These are phyloP conservation scores for Bagarius yarrelli DNA, from an alignment of 2,113 vertebrate species.

Conservation along the genomic window DNA sequence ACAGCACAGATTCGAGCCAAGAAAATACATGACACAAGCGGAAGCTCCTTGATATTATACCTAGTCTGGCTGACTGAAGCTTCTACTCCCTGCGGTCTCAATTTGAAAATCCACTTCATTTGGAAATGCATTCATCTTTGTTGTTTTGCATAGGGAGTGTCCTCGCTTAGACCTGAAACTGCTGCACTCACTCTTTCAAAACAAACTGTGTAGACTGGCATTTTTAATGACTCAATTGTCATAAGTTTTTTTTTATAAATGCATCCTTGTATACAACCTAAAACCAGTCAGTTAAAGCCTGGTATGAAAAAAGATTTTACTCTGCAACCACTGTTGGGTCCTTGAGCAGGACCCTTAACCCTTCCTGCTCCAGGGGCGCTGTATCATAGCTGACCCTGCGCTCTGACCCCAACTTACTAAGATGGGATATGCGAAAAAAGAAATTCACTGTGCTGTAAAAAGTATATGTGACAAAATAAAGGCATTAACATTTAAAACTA, in stretches of 20 bases:
- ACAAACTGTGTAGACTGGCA: neutral
- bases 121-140: conserved; percentile 11
- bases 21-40: neutral
- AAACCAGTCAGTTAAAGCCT: neutral
- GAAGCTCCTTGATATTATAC: neutral
- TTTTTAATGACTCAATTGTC: neutral
- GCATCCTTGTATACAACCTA: too few relatives aligned
- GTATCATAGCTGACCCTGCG: too few relatives aligned
- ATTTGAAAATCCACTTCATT: conserved; percentile 32
- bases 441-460: too few relatives aligned
- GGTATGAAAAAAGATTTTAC: neutral
- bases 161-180: neutral
- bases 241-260: neutral
- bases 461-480: too few relatives aligned
- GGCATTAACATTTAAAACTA: too few relatives aligned
- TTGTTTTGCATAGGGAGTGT: conserved; percentile 15
- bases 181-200: too few relatives aligned
- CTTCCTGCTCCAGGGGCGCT: too few relatives aligned
- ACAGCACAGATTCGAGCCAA: neutral
- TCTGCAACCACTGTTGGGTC: too few relatives aligned
- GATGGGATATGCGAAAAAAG: too few relatives aligned
- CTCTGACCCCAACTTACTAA: too few relatives aligned
- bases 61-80: neutral
- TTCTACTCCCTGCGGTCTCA: conserved; percentile 1
- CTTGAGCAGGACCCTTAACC: too few relatives aligned